Percentiles rank a stretch among this genome's conserved stretches.
These are phyloP conservation scores for Callithrix jacchus DNA, from an alignment of 2,113 vertebrate species.

Conservation along the genomic window DNA sequence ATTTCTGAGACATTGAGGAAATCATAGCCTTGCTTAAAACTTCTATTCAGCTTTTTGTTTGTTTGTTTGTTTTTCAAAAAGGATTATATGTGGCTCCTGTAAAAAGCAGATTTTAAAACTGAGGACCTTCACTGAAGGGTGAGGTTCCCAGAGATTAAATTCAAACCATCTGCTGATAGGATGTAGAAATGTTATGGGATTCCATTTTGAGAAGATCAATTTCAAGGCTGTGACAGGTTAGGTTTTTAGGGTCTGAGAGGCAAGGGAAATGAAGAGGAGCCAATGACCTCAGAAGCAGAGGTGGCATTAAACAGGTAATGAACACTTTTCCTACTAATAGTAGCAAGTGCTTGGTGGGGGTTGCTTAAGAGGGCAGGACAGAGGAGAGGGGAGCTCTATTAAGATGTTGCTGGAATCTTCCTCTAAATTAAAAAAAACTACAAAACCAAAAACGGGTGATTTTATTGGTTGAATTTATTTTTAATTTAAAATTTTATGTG, in stretches of 20 bases:
- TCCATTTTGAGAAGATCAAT: neutral
- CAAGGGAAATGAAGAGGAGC: constrained; percentile 41
- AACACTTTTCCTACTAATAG: constrained; percentile 40
- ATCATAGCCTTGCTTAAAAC: neutral
- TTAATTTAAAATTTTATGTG: constrained; percentile 25
- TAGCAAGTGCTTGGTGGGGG: neutral
- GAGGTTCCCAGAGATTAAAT: neutral
- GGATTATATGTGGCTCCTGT: neutral
- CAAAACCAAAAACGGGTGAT: neutral
- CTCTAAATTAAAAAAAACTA: neutral
- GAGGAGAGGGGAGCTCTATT: neutral
- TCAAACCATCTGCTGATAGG: neutral
- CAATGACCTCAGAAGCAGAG: neutral
- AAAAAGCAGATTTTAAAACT: constrained; percentile 5
- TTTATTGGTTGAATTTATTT: constrained; percentile 1
- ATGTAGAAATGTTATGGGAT: neutral
- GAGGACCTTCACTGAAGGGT: neutral
- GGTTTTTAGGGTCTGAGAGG: neutral
- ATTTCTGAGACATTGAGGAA: neutral
- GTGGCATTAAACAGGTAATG: neutral
- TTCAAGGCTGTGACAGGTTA: neutral
- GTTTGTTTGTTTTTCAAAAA: neutral
- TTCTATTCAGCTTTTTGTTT: neutral
- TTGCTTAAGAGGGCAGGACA: neutral
- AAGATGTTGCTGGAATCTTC: neutral